phyloP scores from a whole-genome alignment of 2,797 vertebrate genomes.

The Enteromius afrohamiltoni region DNA sequence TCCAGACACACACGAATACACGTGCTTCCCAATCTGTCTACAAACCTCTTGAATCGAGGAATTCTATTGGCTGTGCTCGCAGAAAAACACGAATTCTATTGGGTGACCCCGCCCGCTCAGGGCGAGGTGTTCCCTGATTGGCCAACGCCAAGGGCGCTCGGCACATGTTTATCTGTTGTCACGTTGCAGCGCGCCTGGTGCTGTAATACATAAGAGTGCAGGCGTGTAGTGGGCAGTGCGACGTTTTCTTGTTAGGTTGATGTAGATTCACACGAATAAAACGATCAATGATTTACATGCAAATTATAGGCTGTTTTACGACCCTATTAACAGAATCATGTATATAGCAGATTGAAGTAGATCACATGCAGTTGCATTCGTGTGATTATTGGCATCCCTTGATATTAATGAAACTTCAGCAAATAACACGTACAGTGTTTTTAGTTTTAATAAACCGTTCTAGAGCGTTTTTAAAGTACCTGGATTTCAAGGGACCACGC shows the following conservation, averaged over 20 bases:
- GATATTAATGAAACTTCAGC: neutral
- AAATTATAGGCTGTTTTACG: neutral
- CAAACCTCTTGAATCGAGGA: neutral
- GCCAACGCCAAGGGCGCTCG: neutral
- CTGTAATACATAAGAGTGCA: slow-evolving; percentile 16
- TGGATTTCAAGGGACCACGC: too few species aligned
- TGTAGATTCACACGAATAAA: neutral
- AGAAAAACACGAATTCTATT: neutral
- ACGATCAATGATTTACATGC: too few species aligned
- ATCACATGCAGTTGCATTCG: too few species aligned
- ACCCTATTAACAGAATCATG: neutral
- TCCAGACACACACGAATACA: slow-evolving; percentile 60
- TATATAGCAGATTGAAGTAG: neutral
- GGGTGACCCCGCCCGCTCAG: slow-evolving; percentile 45
- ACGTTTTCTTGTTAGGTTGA: neutral
- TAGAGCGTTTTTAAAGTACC: neutral
- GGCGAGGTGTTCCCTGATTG: slow-evolving; percentile 45
- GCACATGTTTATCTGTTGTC: slow-evolving; percentile 53
- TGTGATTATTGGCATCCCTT: neutral
- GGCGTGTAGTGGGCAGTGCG: neutral
- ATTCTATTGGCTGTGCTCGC: slow-evolving; percentile 49
- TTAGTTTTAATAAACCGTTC: neutral
- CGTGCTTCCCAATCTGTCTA: slow-evolving; percentile 49
- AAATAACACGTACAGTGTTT: neutral
- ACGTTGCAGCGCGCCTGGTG: slow-evolving; percentile 61